Conservation (phyloP, 2,113 vertebrate species). For the Coptodon rendalli region DNA sequence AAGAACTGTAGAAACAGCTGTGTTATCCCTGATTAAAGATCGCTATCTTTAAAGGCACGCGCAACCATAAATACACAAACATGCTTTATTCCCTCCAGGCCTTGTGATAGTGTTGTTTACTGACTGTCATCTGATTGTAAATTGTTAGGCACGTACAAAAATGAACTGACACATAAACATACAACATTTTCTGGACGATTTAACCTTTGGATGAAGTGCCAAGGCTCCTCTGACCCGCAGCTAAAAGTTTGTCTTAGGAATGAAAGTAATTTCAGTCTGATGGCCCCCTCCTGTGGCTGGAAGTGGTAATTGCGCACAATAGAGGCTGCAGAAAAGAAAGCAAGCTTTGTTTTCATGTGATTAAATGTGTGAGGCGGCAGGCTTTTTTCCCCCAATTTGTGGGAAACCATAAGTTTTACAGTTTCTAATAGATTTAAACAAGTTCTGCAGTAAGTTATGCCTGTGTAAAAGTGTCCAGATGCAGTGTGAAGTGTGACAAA, state of each 20-base stretch:
- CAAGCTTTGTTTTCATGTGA: not conserved
- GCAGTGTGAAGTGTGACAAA: not conserved
- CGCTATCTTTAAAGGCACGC: not conserved
- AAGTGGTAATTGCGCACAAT: not conserved
- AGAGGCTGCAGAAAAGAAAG: not conserved
- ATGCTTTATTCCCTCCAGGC: not conserved
- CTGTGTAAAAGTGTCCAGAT: not conserved
- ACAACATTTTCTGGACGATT: constrained; percentile 35
- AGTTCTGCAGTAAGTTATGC: not conserved
- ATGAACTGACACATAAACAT: not conserved
- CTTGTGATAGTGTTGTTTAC: constrained; percentile 23
- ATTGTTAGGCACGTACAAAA: not conserved
- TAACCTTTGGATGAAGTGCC: not conserved
- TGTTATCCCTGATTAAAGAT: constrained; percentile 29
- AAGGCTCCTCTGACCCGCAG: not conserved
- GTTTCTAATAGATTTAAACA: not conserved
- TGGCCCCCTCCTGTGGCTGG: constrained; percentile 25
- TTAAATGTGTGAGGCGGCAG: not conserved
- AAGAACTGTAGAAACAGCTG: constrained; percentile 28
- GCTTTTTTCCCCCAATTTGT: accelerated
- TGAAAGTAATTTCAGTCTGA: not conserved
- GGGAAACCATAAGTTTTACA: not conserved
- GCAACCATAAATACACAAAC: not conserved
- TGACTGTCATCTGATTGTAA: not conserved
- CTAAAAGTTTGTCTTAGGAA: not conserved